Base-by-base conservation (phyloP, 1,140 invertebrate genomes). In the Eubasilissa regina region DNA sequence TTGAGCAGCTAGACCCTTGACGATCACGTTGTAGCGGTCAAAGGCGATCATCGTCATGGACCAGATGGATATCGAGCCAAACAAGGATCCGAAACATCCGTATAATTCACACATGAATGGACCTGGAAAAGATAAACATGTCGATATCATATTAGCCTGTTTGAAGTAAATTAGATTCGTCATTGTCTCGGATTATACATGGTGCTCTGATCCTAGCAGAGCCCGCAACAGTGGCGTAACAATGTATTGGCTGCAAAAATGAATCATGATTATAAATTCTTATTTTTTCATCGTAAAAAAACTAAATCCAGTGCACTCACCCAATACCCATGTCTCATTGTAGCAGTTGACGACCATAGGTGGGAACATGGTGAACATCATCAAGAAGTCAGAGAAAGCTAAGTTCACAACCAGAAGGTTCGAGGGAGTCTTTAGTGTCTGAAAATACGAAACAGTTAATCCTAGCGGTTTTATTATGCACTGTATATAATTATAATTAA, bases 11-110 rank as follows among this genome's bases (percentile, higher is more conserved):
- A 94, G 90, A 83, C 93, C 91, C 85, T 95, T 95, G 44, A 96
- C 95, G 85, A 97, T 97, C 60, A 97, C 95, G 84, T 95, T 95
- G 90, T 96, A 97, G 83, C 96, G 91, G 86, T 97, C 96, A 79
- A 96, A 92, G 56, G 95, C 93, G 80, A 97, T 96, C 90, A 94
- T 92, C 0, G 93, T 94, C 94, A 97, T 95, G 10, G 94, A 93
- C 94, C 95, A 96, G 83, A 97, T 97, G 48, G 95, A 96, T 79
- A 91, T 91, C 85, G 94, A 94, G 68, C 95, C 95, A 82, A 94
- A 96, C 72, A 96, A 89, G 10, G 94, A 96, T 43, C 95, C 96
- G 13, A 72, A 88, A 84, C 95, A 92, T 45, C 92, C 95, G 84
- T 97, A 96, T 0, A 97, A 84, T 85, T 96, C 93, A 86, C 95